Evolutionary conservation across 2,888 invertebrate species (phyloP).

Genomic region (Exephanes ischioxanthus): DNA sequence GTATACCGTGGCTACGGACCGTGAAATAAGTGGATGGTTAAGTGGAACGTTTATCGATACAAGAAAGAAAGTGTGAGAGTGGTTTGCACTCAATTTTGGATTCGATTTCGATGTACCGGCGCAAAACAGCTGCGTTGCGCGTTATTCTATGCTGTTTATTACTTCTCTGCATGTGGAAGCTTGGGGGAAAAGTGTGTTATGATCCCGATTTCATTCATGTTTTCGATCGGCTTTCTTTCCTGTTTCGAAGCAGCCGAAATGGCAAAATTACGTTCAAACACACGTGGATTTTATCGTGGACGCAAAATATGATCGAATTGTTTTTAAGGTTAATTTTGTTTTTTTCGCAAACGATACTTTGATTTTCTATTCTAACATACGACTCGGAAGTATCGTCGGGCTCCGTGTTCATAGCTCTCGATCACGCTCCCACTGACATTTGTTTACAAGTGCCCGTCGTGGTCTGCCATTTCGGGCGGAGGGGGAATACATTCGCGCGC

Average conservation of each 20-base stretch:
- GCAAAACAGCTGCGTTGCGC: neutral
- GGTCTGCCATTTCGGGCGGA: constrained; percentile 61
- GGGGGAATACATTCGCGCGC: constrained; percentile 62
- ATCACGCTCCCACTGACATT: constrained; percentile 72
- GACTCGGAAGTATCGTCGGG: neutral
- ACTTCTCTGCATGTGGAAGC: neutral
- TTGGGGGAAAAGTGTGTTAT: no score
- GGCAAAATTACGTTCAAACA: neutral
- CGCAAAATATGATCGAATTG: neutral
- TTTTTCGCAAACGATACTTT: neutral
- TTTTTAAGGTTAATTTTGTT: neutral
- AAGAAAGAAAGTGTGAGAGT: neutral
- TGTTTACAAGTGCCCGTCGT: constrained; percentile 75
- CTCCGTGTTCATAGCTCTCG: constrained; percentile 23
- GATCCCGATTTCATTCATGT: neutral
- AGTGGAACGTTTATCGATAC: neutral
- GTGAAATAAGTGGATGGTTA: neutral
- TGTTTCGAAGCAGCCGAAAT: neutral
- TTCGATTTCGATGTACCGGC: neutral
- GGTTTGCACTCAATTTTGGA: neutral
- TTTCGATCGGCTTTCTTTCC: neutral
- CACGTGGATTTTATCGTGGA: constrained; percentile 3
- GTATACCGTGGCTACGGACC: no score
- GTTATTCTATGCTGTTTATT: neutral
- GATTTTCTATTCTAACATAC: neutral